Conservation (phyloP, 1,140 invertebrate species). For the Apolygus lucorum region DNA sequence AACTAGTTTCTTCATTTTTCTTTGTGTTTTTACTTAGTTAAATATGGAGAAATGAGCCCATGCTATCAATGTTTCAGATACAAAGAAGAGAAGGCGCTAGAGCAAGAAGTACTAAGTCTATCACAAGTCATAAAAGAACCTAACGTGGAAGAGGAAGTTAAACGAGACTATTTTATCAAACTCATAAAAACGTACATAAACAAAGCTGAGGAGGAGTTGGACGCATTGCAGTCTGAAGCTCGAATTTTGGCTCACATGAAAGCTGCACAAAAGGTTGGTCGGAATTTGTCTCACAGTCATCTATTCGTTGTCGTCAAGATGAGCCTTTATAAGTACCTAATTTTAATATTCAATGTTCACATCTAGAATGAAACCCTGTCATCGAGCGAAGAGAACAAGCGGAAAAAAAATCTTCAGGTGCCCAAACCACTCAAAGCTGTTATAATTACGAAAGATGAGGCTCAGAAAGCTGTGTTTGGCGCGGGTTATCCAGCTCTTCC, state of each 20-base stretch:
- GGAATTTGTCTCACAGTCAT: too few species aligned
- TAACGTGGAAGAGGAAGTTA: slow-evolving; percentile 67
- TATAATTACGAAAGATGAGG: slow-evolving; percentile 79
- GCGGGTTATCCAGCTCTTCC: slow-evolving; percentile 90
- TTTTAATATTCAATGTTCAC: too few species aligned
- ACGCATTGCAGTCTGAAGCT: slow-evolving; percentile 60
- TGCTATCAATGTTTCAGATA: too few species aligned
- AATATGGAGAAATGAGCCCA: too few species aligned
- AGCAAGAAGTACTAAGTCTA: slow-evolving; percentile 48
- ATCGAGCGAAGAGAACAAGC: slow-evolving; percentile 26
- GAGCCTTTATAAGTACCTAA: too few species aligned
- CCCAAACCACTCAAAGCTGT: slow-evolving; percentile 68
- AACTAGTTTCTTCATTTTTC: too few species aligned
- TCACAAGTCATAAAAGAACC: slow-evolving; percentile 35
- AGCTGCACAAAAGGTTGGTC: slow-evolving; percentile 40
- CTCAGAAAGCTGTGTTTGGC: slow-evolving; percentile 90
- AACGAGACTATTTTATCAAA: slow-evolving; percentile 73
- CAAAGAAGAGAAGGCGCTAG: slow-evolving; percentile 65
- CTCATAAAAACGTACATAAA: slow-evolving; percentile 66
- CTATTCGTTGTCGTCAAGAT: too few species aligned
- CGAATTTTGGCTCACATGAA: slow-evolving; percentile 63
- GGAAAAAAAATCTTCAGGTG: slow-evolving; percentile 29
- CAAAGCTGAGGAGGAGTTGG: slow-evolving; percentile 67
- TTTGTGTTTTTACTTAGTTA: too few species aligned
- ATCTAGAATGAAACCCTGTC: slow-evolving; percentile 20